Percentiles rank a stretch among this genome's conserved stretches.
Conservation (phyloP, 1,140 invertebrate species). For the Macrotrachela quadricornifera region DNA sequence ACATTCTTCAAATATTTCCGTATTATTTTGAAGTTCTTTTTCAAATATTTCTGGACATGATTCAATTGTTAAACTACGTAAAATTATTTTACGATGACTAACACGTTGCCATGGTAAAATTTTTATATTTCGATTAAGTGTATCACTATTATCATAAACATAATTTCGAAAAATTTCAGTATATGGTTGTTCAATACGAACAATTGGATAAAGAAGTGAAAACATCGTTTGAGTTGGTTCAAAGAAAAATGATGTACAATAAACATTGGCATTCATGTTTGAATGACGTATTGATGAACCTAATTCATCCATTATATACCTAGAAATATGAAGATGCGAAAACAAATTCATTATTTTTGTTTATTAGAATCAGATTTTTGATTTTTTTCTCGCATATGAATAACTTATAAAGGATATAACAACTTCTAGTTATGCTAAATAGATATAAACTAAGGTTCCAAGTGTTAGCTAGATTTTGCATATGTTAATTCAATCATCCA, state of each 20-base stretch:
- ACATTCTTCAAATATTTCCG: too few relatives aligned
- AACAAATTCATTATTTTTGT: too few relatives aligned
- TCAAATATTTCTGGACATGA: slow-evolving; percentile 43
- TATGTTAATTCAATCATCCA: too few relatives aligned
- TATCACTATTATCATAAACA: slow-evolving; percentile 38
- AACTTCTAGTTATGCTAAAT: too few relatives aligned
- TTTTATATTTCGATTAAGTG: slow-evolving; percentile 37
- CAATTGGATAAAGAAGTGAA: slow-evolving; percentile 55
- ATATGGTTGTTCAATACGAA: slow-evolving; percentile 36
- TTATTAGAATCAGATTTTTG: too few relatives aligned
- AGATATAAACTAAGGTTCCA: too few relatives aligned
- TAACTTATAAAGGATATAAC: too few relatives aligned
- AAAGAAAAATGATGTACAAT: slow-evolving; percentile 55
- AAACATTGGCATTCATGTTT: slow-evolving; percentile 53
- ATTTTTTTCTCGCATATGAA: too few relatives aligned
- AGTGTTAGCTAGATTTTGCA: too few relatives aligned
- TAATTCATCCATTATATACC: slow-evolving; percentile 82
- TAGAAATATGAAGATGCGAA: too few relatives aligned
- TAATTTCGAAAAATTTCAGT: slow-evolving; percentile 52
- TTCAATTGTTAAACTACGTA: background rate
- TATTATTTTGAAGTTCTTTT: slow-evolving; percentile 28
- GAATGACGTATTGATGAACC: slow-evolving; percentile 59
- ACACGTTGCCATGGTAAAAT: slow-evolving; percentile 46
- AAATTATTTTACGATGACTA: too few relatives aligned
- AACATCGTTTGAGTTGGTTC: slow-evolving; percentile 45